phyloP scores from a whole-genome alignment of 1,140 invertebrate genomes.

The Hyles vespertilio region DNA sequence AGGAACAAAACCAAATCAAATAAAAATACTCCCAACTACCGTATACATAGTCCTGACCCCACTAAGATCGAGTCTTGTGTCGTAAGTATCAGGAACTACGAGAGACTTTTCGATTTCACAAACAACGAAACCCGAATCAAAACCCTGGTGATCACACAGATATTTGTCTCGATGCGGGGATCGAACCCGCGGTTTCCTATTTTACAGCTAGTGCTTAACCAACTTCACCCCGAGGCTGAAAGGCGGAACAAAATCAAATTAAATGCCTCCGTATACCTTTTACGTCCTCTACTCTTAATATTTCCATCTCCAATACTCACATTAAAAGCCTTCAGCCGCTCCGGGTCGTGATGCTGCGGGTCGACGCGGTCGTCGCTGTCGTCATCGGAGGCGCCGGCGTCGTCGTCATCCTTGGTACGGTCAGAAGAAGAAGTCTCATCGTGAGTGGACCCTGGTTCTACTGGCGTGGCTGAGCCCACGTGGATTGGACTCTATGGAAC shows the following conservation, averaged over 20 bases:
- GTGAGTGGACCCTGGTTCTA: constrained; percentile 84
- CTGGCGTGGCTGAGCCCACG: constrained; percentile 72
- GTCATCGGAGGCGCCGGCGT: constrained; percentile 90
- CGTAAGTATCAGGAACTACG: too few species aligned
- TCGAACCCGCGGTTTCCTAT: too few species aligned
- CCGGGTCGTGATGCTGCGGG: constrained; percentile 92
- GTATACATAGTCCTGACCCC: too few species aligned
- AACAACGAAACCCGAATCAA: too few species aligned
- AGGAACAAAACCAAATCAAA: too few species aligned
- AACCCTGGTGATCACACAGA: too few species aligned
- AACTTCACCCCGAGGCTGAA: too few species aligned
- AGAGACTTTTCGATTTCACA: too few species aligned
- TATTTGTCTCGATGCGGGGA: too few species aligned
- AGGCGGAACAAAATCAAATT: not conserved
- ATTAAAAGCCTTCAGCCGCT: constrained; percentile 97
- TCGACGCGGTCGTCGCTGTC: constrained; percentile 93
- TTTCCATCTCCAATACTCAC: constrained; percentile 75
- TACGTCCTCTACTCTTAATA: not conserved
- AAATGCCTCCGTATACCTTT: not conserved
- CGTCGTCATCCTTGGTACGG: constrained; percentile 94
- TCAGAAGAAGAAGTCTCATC: constrained; percentile 93
- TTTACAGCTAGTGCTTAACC: too few species aligned
- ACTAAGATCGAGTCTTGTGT: too few species aligned
- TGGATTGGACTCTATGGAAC: constrained; percentile 78
- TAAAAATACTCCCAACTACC: too few species aligned